These are phyloP conservation scores for Auanema freiburgensis DNA, from an alignment of 2,888 invertebrate genomes.

Conservation along the genomic window DNA sequence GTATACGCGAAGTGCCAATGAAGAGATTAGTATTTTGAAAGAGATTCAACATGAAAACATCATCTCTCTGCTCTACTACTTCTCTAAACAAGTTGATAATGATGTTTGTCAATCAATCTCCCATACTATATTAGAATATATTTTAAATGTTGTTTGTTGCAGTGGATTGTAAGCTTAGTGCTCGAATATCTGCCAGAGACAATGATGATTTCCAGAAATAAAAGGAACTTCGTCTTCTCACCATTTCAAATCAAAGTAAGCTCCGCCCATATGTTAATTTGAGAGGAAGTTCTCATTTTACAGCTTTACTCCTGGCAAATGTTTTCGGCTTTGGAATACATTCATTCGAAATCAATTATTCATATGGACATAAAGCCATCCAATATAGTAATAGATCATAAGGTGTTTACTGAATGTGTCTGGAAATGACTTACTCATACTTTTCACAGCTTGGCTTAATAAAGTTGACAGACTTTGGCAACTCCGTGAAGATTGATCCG, in stretches of 20 bases:
- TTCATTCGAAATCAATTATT: conserved; percentile 35
- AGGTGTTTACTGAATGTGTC: neutral
- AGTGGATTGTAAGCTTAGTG: conserved; percentile 45
- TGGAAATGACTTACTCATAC: neutral
- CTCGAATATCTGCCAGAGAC: conserved; percentile 48
- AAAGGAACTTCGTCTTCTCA: conserved; percentile 15
- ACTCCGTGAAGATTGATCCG: conserved; percentile 36
- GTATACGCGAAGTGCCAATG: neutral
- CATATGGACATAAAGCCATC: conserved; percentile 58
- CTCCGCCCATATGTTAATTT: neutral
- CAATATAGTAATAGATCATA: conserved; percentile 48
- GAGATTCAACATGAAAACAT: conserved; percentile 43
- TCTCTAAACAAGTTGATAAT: conserved; percentile 25
- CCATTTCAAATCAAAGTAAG: neutral
- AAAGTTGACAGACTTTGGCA: conserved; percentile 57
- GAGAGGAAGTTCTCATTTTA: conserved; percentile 8
- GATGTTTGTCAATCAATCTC: conserved; percentile 22
- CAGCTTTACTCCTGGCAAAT: conserved; percentile 50
- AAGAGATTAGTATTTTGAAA: conserved; percentile 31
- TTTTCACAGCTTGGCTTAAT: conserved; percentile 23
- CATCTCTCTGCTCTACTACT: conserved; percentile 44
- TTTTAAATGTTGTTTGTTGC: conserved; percentile 4
- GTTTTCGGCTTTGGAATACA: conserved; percentile 43
- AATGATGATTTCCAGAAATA: conserved; percentile 36
- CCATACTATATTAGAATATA: neutral